phyloP scores from a whole-genome alignment of 2,797 vertebrate genomes.

The Gila robusta region DNA sequence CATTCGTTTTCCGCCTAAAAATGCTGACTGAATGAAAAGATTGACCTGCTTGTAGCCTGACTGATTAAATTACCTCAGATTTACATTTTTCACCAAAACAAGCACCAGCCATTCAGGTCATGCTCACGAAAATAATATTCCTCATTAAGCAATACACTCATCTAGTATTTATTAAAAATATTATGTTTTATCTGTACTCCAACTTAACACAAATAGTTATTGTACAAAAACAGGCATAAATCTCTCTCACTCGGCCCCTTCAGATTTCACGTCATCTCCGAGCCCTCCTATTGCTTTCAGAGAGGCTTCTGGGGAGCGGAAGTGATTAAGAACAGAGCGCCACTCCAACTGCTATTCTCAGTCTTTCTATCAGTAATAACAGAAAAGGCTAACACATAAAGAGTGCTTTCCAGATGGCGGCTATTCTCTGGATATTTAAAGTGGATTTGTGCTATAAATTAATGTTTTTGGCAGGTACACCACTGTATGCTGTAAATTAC shows the following conservation, averaged over 20 bases:
- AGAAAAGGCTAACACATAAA: conserved; percentile 29
- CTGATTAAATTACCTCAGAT: conserved; percentile 45
- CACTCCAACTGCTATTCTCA: conserved; percentile 48
- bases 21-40: conserved; percentile 38
- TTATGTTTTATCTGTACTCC: not conserved
- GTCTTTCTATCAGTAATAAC: conserved; percentile 34
- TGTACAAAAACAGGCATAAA: conserved; percentile 24
- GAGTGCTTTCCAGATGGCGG: conserved; percentile 34
- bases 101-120: conserved; percentile 36
- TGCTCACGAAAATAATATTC: conserved; percentile 6
- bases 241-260: not conserved
- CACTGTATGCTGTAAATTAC: conserved; percentile 7
- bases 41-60: conserved; percentile 39
- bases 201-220: conserved; percentile 25
- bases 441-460: conserved; percentile 13
- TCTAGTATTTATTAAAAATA: conserved; percentile 2
- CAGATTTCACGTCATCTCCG: conserved; percentile 26
- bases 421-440: conserved; percentile 37
- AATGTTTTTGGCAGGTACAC: conserved; percentile 7
- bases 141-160: conserved; percentile 10
- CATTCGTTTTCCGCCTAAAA: conserved; percentile 19
- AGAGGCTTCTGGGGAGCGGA: conserved; percentile 48
- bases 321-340: conserved; percentile 54
- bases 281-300: conserved; percentile 40
- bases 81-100: conserved; percentile 34